These are phyloP conservation scores for Drosophila insularis DNA, from an alignment of 1,140 invertebrate genomes.

Conservation along the genomic window DNA sequence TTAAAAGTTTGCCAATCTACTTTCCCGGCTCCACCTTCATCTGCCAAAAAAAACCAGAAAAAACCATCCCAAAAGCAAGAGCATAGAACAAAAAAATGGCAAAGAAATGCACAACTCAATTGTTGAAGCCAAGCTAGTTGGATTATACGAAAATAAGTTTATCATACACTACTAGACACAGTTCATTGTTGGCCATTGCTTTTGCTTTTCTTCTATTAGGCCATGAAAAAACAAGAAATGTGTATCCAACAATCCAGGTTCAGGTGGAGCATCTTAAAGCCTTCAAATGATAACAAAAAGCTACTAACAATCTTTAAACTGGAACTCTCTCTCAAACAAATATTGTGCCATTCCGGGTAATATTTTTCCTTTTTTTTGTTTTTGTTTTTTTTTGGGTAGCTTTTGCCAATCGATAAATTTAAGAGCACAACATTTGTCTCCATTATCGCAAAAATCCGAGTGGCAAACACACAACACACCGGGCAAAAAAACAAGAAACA, in stretches of 20 bases:
- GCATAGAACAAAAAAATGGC: background rate
- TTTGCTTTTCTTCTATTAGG: constrained; percentile 60
- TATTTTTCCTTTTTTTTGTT: constrained; percentile 39
- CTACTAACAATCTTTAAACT: background rate
- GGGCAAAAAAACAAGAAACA: constrained; percentile 42
- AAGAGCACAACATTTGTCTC: constrained; percentile 79
- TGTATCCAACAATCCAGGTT: constrained; percentile 66
- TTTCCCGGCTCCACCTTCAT: background rate
- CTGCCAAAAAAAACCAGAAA: background rate
- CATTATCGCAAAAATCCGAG: constrained; percentile 78
- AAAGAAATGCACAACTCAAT: constrained; percentile 2
- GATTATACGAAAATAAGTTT: constrained; percentile 55
- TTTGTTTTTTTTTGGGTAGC: constrained; percentile 27
- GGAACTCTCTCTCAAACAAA: constrained; percentile 50
- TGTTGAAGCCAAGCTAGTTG: constrained; percentile 47
- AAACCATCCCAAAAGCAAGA: background rate
- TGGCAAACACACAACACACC: constrained; percentile 48
- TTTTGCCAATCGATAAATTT: constrained; percentile 76
- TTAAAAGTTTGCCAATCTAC: constrained; percentile 47
- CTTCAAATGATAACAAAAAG: background rate
- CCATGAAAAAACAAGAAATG: constrained; percentile 61
- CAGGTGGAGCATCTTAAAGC: constrained; percentile 40
- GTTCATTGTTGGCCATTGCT: constrained; percentile 52
- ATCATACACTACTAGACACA: constrained; percentile 26
- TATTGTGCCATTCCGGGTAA: constrained; percentile 50